Percentiles rank a stretch among this genome's conserved stretches.
Conservation (phyloP, 2,888 invertebrate genomes). For the Latrodectus elegans region DNA sequence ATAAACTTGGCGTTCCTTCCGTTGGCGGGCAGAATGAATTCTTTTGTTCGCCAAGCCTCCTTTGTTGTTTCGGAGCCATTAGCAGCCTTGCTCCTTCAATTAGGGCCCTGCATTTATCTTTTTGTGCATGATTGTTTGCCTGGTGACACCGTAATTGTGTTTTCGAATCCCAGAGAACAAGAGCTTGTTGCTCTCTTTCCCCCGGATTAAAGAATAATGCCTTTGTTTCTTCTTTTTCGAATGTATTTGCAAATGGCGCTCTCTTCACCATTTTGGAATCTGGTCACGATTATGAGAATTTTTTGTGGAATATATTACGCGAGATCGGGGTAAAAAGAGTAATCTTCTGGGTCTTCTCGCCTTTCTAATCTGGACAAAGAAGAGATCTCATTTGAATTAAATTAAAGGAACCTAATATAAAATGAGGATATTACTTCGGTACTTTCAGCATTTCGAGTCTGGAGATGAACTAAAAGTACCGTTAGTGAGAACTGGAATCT, state of each 20-base stretch:
- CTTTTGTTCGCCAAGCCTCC: constrained; percentile 28
- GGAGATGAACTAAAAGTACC: too few relatives aligned
- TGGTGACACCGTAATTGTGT: constrained; percentile 38
- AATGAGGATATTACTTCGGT: too few relatives aligned
- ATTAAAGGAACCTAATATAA: too few relatives aligned
- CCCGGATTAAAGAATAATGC: constrained; percentile 16
- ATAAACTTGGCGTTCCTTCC: constrained; percentile 34
- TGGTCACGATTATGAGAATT: neutral
- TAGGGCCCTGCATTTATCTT: constrained; percentile 33
- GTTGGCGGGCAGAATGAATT: neutral
- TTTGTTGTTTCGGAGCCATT: constrained; percentile 39
- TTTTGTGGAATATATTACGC: too few relatives aligned
- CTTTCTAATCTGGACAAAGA: too few relatives aligned
- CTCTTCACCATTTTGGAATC: neutral
- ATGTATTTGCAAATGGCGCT: neutral
- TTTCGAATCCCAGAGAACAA: constrained; percentile 1
- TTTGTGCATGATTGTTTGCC: constrained; percentile 30
- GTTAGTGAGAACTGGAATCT: too few relatives aligned
- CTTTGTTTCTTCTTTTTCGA: constrained; percentile 8
- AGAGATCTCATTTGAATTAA: too few relatives aligned
- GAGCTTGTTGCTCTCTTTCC: neutral
- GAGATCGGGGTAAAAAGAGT: too few relatives aligned
- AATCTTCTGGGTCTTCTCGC: too few relatives aligned
- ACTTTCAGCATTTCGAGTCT: too few relatives aligned
- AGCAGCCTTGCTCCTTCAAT: constrained; percentile 35